Conservation (phyloP, 1,140 invertebrate species). For the Scaptomyza graminum region DNA sequence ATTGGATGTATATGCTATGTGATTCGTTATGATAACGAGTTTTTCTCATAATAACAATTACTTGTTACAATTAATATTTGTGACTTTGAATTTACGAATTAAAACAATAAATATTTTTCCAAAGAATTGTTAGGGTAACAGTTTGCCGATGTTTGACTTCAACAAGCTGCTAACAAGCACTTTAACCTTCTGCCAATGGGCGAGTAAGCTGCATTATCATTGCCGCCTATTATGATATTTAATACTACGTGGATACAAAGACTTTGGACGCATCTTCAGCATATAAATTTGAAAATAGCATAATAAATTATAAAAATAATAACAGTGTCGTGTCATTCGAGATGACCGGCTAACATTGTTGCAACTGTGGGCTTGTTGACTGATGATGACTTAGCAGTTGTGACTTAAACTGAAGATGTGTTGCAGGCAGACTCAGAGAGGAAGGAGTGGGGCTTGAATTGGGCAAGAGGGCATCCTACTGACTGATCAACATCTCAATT, state of each 20-base stretch:
- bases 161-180: conserved; percentile 7
- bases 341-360: conserved; percentile 69
- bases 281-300: conserved; percentile 10
- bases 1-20: background rate
- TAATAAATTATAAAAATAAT: conserved; percentile 44
- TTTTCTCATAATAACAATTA: too few relatives aligned
- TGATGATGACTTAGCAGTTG: conserved; percentile 41
- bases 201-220: conserved; percentile 48
- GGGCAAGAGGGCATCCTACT: conserved; percentile 24
- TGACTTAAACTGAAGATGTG: conserved; percentile 11
- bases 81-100: too few relatives aligned
- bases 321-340: conserved; percentile 26
- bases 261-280: conserved; percentile 27
- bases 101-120: too few relatives aligned
- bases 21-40: background rate
- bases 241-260: conserved; percentile 20
- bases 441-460: background rate
- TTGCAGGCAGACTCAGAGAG: background rate
- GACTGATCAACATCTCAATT: conserved; percentile 66
- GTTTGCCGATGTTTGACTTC: background rate
- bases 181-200: conserved; percentile 42
- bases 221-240: conserved; percentile 39
- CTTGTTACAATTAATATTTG: too few relatives aligned
- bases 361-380: conserved; percentile 18
- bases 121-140: background rate